These are phyloP conservation scores for Leptogaster cylindrica DNA, from an alignment of 2,888 invertebrate species.

Conservation along the genomic window DNA sequence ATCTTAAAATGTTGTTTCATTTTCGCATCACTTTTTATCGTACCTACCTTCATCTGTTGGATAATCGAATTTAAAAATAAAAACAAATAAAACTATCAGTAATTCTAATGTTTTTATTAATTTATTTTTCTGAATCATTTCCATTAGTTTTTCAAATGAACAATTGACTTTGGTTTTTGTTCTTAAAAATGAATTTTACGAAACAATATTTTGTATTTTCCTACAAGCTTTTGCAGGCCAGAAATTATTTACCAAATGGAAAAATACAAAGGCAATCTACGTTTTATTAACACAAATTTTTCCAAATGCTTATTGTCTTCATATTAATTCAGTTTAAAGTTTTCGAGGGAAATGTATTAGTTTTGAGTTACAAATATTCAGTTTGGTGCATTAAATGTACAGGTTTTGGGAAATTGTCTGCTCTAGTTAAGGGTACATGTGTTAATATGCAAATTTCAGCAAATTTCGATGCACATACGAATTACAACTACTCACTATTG, in stretches of 20 bases:
- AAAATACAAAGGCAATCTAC: background rate
- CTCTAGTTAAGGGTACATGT: background rate
- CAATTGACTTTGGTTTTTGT: too few species aligned
- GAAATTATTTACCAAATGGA: background rate
- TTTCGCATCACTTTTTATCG: background rate
- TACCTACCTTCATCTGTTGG: too few species aligned
- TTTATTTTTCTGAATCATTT: too few species aligned
- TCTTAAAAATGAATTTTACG: too few species aligned
- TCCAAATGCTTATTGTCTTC: background rate
- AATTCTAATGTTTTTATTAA: too few species aligned
- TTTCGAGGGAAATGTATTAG: background rate
- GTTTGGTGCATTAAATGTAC: too few species aligned
- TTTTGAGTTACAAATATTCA: conserved; percentile 7
- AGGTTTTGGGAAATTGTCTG: background rate
- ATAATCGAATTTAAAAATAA: too few species aligned
- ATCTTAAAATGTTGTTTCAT: background rate
- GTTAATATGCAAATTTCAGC: background rate
- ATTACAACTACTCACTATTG: background rate
- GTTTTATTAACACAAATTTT: background rate
- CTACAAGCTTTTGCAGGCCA: background rate
- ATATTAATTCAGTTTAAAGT: background rate
- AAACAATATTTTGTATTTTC: too few species aligned
- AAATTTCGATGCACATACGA: background rate
- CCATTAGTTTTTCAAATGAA: too few species aligned
- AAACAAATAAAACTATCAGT: too few species aligned